These are phyloP conservation scores for Hepsetus odoe DNA, from an alignment of 2,113 vertebrate genomes.

Conservation along the genomic window DNA sequence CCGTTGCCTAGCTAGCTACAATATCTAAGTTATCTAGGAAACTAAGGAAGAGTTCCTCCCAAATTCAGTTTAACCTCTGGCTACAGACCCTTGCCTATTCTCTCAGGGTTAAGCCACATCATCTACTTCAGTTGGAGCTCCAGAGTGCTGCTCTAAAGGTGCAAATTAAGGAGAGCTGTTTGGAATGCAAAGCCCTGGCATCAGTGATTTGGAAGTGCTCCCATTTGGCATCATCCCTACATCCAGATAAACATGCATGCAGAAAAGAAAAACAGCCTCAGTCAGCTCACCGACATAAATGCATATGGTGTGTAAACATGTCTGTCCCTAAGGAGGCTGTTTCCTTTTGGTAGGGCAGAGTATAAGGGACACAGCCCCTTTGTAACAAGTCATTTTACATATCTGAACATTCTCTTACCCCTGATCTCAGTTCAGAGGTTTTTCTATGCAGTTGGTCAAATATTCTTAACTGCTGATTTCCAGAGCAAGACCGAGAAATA, in stretches of 20 bases:
- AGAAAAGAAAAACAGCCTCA: constrained; percentile 2
- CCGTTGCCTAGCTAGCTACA: neutral
- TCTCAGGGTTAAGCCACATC: neutral
- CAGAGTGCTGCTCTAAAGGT: constrained; percentile 15
- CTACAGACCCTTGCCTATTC: neutral
- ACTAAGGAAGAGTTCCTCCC: constrained; percentile 45
- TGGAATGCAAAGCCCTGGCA: constrained; percentile 5
- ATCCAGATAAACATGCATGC: neutral
- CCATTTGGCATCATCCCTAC: constrained; percentile 14
- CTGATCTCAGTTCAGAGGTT: neutral
- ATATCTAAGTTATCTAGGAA: neutral
- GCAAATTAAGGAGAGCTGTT: constrained; percentile 46
- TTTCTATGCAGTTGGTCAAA: neutral
- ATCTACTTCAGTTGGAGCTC: constrained; percentile 21
- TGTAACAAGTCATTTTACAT: neutral
- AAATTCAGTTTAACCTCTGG: constrained; percentile 54
- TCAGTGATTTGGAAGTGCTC: constrained; percentile 24
- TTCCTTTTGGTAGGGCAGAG: constrained; percentile 1
- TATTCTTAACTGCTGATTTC: neutral
- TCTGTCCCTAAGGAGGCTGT: constrained; percentile 25
- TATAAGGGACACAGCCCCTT: neutral
- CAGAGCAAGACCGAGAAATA: neutral
- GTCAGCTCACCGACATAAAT: constrained; percentile 8
- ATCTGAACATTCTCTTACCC: neutral
- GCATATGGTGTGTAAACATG: neutral